Evolutionary conservation across 2,113 vertebrate species (phyloP), one percentile per base, ranked within the genome.

Genomic region (Nestor notabilis): DNA sequence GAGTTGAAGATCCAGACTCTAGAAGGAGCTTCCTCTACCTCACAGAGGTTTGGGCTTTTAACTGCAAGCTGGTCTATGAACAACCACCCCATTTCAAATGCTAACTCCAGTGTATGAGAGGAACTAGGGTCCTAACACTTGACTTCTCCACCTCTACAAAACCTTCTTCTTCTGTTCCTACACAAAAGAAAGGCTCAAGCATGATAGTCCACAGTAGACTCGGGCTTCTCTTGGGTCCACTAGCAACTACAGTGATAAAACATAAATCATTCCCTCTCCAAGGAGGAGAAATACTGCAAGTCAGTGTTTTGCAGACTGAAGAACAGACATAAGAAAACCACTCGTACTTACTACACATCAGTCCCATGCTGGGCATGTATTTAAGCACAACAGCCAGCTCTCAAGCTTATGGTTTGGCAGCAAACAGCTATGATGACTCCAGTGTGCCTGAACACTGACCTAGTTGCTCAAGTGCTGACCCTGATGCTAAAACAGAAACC

Each of bases 401-500:
- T 83, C 68, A 58, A 43, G 71, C 50, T 35, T 65, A 50, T 78
- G 76, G 83, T 55, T 95, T 87, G 69, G 92, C 83, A 95, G 35
- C 31, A 74, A 78, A 46, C 18, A 83, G 64, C 80, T 87, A 78
- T 72, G 90, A 88, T 7, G 60, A 86, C 46, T 88, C 63, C 76
- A 86, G 58, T 16, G 43, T 31, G 87, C 75, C 43, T 83, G 49
- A 93, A 80, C 46, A 70, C 71, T 69, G 76, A 89, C 60, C 83
- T 64, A 81, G 69, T 33, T 89, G 68, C 50, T 94, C 68, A 89
- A 89, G 55, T 5, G 7, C 55, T 70, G 80, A 80, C 93, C 70
- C 88, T 74, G 78, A 93, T 24, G 69, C 77, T 89, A 72, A 85
- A 94, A 75, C 70, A 79, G 66, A 94, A 87, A 89, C 63, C 66